Evolutionary conservation across 2,113 vertebrate genomes (phyloP).

Genomic region (Pithys albifrons): DNA sequence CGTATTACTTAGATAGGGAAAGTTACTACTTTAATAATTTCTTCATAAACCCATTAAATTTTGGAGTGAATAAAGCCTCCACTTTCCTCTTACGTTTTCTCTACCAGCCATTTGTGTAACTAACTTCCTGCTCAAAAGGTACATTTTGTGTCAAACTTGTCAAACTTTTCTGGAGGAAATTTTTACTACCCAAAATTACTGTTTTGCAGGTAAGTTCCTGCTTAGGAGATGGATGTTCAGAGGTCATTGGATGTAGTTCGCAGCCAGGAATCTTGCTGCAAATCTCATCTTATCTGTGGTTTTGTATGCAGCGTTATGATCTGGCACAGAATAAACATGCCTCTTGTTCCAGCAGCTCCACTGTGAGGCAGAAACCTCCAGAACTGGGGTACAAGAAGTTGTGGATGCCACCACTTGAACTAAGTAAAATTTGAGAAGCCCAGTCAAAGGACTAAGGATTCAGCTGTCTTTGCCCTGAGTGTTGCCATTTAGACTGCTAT

Average conservation of each 20-base stretch:
- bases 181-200: not conserved
- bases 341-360: not conserved
- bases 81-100: not conserved
- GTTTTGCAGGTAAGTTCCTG: not conserved
- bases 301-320: not conserved
- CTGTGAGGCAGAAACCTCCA: not conserved
- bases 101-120: not conserved
- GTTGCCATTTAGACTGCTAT: not conserved
- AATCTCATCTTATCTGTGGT: not conserved
- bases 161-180: not conserved
- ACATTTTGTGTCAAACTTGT: not conserved
- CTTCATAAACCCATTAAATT: not conserved
- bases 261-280: not conserved
- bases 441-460: not conserved
- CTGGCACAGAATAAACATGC: not conserved
- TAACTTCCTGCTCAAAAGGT: accelerated
- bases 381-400: accelerated
- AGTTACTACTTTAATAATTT: not conserved
- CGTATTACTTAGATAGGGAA: not conserved
- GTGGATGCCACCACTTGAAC: not conserved
- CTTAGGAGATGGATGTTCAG: not conserved
- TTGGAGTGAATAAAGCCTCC: not conserved
- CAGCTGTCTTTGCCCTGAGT: not conserved
- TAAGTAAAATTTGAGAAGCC: not conserved
- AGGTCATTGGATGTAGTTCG: not conserved